Conservation (phyloP, 2,113 vertebrate species). For the Python bivittatus region DNA sequence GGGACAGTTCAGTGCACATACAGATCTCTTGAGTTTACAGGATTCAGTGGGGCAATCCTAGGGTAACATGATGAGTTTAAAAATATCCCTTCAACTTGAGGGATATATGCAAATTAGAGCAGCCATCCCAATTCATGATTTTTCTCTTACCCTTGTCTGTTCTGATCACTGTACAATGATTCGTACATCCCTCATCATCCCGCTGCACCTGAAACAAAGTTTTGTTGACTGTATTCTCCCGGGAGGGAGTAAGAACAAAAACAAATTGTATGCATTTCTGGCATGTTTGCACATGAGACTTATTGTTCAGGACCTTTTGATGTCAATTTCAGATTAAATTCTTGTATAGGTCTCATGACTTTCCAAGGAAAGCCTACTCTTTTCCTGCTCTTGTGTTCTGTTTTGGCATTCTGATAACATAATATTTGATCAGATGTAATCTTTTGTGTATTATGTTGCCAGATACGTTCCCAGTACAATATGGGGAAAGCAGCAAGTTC, state of each 20-base stretch:
- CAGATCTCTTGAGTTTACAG: neutral
- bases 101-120: neutral
- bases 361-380: constrained; percentile 20
- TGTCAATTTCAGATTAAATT: constrained; percentile 30
- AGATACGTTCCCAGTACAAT: neutral
- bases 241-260: constrained; percentile 22
- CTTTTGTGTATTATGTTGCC: constrained; percentile 29
- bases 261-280: neutral
- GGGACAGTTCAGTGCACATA: neutral
- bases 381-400: constrained; percentile 17
- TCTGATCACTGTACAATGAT: neutral
- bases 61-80: neutral
- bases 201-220: constrained; percentile 18
- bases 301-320: constrained; percentile 23
- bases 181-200: neutral
- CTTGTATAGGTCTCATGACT: constrained; percentile 17
- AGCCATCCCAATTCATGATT: neutral
- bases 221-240: constrained; percentile 22
- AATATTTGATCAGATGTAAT: neutral
- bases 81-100: neutral
- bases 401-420: constrained; percentile 14
- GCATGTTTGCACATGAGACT: neutral
- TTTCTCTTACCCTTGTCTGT: neutral
- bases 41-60: neutral
- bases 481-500: neutral